These are phyloP conservation scores for Pycnonotus jocosus DNA, from an alignment of 2,113 vertebrate genomes.

Conservation along the genomic window DNA sequence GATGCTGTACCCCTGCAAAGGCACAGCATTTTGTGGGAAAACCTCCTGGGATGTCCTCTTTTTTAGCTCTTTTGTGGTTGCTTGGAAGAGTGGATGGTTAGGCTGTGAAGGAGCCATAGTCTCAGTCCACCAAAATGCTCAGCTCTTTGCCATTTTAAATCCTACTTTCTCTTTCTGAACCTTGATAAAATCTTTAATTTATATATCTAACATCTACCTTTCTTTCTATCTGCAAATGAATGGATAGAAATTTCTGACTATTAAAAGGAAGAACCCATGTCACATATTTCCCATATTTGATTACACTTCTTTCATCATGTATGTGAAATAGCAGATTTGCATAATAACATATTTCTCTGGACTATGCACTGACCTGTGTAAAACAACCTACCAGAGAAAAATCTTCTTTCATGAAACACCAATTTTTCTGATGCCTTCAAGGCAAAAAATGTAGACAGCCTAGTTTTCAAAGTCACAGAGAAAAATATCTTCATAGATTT, in stretches of 20 bases:
- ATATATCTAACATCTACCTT: background rate
- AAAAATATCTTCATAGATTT: background rate
- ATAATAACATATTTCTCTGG: background rate
- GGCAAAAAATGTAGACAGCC: background rate
- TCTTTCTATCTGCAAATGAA: background rate
- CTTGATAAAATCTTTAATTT: background rate
- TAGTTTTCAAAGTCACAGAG: background rate
- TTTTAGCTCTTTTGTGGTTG: background rate
- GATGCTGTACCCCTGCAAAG: background rate
- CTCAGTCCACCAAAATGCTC: background rate
- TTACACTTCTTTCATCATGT: background rate
- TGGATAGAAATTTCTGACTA: background rate
- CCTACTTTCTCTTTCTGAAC: background rate
- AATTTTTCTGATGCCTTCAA: conserved; percentile 11
- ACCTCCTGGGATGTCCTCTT: background rate
- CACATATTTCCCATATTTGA: background rate
- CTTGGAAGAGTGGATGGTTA: background rate
- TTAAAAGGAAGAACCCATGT: background rate
- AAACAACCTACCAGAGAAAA: background rate
- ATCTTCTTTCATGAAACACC: background rate
- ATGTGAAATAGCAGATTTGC: background rate
- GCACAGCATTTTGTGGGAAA: background rate
- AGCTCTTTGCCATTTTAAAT: background rate
- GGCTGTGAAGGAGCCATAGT: background rate
- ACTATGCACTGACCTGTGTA: background rate